phyloP scores from a whole-genome alignment of 2,888 invertebrate species.

The Automeris io region DNA sequence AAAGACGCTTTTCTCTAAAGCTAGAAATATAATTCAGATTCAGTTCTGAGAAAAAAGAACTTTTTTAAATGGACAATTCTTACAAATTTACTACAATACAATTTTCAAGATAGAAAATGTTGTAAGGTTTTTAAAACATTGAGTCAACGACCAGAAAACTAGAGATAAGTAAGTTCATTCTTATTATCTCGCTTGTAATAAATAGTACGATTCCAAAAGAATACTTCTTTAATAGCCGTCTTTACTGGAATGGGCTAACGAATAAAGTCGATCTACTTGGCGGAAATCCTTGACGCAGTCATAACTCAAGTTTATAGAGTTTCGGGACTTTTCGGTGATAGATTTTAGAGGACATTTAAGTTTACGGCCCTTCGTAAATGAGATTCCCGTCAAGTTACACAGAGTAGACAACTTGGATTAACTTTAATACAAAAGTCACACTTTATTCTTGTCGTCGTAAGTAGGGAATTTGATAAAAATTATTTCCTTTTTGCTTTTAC shows the following conservation, averaged over 20 bases:
- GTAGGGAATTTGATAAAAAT: too few relatives aligned
- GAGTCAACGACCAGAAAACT: background rate
- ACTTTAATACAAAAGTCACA: background rate
- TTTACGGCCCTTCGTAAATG: conserved; percentile 20
- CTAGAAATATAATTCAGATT: too few relatives aligned
- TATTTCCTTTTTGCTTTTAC: too few relatives aligned
- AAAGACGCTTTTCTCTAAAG: too few relatives aligned
- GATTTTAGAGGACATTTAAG: conserved; percentile 39
- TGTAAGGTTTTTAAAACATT: background rate
- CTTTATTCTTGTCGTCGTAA: too few relatives aligned
- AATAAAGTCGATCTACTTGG: conserved; percentile 62
- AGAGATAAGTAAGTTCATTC: conserved; percentile 38
- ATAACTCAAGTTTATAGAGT: conserved; percentile 69
- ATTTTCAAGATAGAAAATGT: too few relatives aligned
- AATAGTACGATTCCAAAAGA: conserved; percentile 44
- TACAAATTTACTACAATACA: too few relatives aligned
- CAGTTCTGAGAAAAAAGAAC: too few relatives aligned
- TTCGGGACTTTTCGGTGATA: conserved; percentile 38
- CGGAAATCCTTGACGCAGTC: conserved; percentile 60
- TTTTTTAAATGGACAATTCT: too few relatives aligned
- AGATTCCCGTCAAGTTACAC: background rate
- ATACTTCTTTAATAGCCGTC: conserved; percentile 56
- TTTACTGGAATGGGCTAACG: conserved; percentile 57
- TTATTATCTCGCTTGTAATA: conserved; percentile 49
- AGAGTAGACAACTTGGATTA: background rate